Base-by-base conservation (phyloP, 1,140 invertebrate species). In the Pseudomyrmex gracilis region DNA sequence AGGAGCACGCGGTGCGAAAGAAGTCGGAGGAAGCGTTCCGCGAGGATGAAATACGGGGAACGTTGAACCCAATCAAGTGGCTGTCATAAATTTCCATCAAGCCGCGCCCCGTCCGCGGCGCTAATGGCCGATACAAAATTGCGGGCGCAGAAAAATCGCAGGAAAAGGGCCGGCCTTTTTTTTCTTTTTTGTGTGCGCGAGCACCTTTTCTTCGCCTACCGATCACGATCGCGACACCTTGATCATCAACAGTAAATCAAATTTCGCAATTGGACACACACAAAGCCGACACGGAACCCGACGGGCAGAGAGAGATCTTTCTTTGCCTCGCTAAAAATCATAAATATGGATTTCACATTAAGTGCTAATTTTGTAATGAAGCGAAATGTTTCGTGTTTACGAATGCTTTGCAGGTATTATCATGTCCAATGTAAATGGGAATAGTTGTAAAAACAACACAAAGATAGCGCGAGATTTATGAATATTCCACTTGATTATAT, bases 31-130 rank as follows among this genome's bases (percentile, higher is more conserved):
- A 74, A 84, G 68, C 78, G 85, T 34, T 49, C 51, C 73, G 80
- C 60, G 87, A 89, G 85, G 76, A 92, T 93, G 90, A 93, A 92
- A 92, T 93, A 92, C 90, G 89, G 90, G 90, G 92, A 91, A 90
- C 92, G 90, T 93, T 93, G 92, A 93, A 93, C 93, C 91, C 93
- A 93, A 93, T 93, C 93, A 93, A 92, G 92, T 92, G 92, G 90
- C 84, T 89, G 91, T 93, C 93, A 92, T 93, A 93, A 93, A 93
- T 93, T 93, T 92, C 92, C 92, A 93, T 93, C 93, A 93, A 90
- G 90, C 87, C 85, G 84, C 87, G 49, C 83, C 57, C 82, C 74
- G 80, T 47, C 55, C 85, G 49, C 80, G 67, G 34, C 57, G 84
- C 87, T 89, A 86, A 89, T 88, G 87, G 87, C 66, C 87, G 87